These are phyloP conservation scores for Lepus americanus DNA, from an alignment of 2,113 vertebrate species.

Conservation along the genomic window DNA sequence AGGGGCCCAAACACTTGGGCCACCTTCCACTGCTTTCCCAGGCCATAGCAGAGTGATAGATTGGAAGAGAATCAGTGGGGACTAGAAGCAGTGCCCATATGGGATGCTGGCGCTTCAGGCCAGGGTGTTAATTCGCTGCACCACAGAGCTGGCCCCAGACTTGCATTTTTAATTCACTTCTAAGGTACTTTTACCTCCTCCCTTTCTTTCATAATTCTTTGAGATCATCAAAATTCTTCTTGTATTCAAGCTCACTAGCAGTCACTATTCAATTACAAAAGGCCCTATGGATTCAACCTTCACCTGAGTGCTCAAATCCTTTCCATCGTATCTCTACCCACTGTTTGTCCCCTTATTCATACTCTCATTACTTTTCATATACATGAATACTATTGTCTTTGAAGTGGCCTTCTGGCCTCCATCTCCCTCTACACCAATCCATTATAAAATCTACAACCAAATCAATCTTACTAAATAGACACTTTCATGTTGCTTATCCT, in stretches of 20 bases:
- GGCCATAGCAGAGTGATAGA: too few relatives aligned
- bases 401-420: neutral
- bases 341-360: neutral
- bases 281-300: neutral
- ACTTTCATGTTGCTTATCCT: neutral
- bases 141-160: too few relatives aligned
- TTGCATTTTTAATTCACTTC: neutral
- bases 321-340: neutral
- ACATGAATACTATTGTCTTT: neutral
- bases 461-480: constrained; percentile 11
- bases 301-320: neutral
- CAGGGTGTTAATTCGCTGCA: too few relatives aligned
- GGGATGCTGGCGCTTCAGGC: too few relatives aligned
- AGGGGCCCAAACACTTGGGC: too few relatives aligned
- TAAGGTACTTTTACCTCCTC: neutral
- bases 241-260: neutral
- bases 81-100: too few relatives aligned
- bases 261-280: neutral
- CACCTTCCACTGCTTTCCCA: too few relatives aligned
- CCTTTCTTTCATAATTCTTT: neutral
- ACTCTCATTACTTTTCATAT: neutral
- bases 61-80: too few relatives aligned
- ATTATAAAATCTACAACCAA: neutral
- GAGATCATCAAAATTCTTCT: neutral
- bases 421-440: neutral